Base-by-base conservation (phyloP, 2,113 vertebrate genomes). In the Desmodus rotundus region DNA sequence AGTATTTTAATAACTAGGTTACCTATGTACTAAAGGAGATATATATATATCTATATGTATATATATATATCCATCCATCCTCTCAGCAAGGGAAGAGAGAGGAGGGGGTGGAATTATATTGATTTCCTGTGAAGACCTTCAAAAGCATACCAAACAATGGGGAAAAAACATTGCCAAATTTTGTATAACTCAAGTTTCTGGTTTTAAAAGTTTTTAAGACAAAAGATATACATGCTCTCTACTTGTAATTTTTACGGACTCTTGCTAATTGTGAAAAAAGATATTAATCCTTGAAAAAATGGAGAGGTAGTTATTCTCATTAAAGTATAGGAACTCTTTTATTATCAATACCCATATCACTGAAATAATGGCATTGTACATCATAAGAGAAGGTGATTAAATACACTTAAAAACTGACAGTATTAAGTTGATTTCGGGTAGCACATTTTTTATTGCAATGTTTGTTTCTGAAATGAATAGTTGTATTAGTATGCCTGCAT, bases 261-360 rank as follows among this genome's bases (percentile, higher is more conserved):
- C 20, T 65, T 63, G 61, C 17, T 81, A 63, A 95, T 61, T 91
- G 28, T 38, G 16, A 67, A 81, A 82, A 92, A 82, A 50, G 38
- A 87, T 80, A 84, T 22, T 31, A 83, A 88, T 80, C 20, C 54
- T 89, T 89, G 15, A 80, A 54, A 94, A 94, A 88, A 68, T 67
- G 19, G 13, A 96, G 72, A 36, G 22, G 43, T 8, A 52, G n/a
- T 22, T 43, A 61, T 68, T 90, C 93, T 97, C 43, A 93, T 8
- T 67, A 92, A 54, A 73, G n/a, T 13, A 74, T 4, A 50, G 83
- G n/a, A 91, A 68, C 11, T 41, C 47, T 91, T 87, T 92, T 63
- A 93, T 73, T 78, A 94, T 77, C 28, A 90, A 19, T 89, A 92
- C 78, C 33, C 70, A 2, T 61, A 80, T 70, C 28, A 26, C n/a